Conservation (phyloP, 2,113 vertebrate genomes). For the Callochromis pleurospilus region DNA sequence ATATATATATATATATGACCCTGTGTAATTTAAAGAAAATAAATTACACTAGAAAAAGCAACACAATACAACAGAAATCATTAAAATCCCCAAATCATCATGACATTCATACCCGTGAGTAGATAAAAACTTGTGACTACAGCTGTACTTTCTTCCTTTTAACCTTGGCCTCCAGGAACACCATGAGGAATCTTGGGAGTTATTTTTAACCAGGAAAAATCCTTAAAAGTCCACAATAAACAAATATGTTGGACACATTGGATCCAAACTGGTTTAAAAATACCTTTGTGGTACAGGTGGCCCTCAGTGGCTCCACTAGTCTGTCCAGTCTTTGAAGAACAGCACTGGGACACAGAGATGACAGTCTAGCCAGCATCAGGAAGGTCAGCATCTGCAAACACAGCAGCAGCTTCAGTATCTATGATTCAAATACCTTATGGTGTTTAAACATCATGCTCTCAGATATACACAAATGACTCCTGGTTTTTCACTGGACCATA, state of each 20-base stretch:
- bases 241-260: not conserved
- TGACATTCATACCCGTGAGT: not conserved
- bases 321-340: slow-evolving; percentile 95
- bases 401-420: not conserved
- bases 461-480: not conserved
- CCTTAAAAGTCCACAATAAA: not conserved
- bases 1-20: too few relatives aligned
- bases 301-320: slow-evolving; percentile 91
- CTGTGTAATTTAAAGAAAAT: not conserved
- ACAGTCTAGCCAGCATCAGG: slow-evolving; percentile 95
- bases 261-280: not conserved
- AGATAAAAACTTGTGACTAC: not conserved
- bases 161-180: not conserved
- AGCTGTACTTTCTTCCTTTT: not conserved
- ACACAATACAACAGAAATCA: not conserved
- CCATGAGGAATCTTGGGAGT: not conserved
- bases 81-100: not conserved
- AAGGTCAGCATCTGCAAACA: slow-evolving; percentile 91
- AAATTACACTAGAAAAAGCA: not conserved
- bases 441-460: not conserved
- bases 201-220: not conserved
- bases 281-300: slow-evolving; percentile 79
- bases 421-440: not conserved
- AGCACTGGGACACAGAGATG: slow-evolving; percentile 93
- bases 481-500: not conserved